phyloP scores from a whole-genome alignment of 2,888 invertebrate genomes.

The Drosophila rellima region DNA sequence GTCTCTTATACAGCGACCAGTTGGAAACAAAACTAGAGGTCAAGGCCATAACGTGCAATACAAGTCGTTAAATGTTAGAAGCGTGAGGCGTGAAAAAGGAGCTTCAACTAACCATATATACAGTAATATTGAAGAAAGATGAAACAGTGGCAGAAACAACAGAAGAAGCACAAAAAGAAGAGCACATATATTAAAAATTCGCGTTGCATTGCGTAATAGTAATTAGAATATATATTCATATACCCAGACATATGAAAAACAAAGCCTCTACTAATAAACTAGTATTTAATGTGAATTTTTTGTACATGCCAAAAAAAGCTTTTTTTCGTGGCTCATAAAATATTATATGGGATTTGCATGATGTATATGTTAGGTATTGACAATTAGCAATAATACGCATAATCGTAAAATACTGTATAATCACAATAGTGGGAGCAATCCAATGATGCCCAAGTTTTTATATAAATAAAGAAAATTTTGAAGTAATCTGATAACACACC shows the following conservation, averaged over 20 bases:
- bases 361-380: constrained; percentile 3
- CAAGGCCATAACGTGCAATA: constrained; percentile 46
- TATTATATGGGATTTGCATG: constrained; percentile 9
- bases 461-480: constrained; percentile 5
- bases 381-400: neutral
- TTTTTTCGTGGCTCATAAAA: constrained; percentile 32
- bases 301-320: constrained; percentile 41
- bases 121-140: constrained; percentile 33
- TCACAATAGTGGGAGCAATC: neutral
- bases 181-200: constrained; percentile 10
- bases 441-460: neutral
- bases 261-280: constrained; percentile 50
- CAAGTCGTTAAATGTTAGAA: constrained; percentile 43
- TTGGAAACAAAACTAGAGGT: constrained; percentile 92
- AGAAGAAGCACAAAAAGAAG: neutral
- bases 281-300: constrained; percentile 66
- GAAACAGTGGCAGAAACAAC: constrained; percentile 13
- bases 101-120: constrained; percentile 83
- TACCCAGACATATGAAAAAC: constrained; percentile 17
- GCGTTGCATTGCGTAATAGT: constrained; percentile 38
- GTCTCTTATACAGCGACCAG: constrained; percentile 89
- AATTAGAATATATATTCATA: constrained; percentile 42
- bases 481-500: constrained; percentile 1
- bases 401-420: neutral
- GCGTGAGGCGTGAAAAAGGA: constrained; percentile 82